phyloP scores from a whole-genome alignment of 2,113 vertebrate genomes.

The Chrysemys picta region DNA sequence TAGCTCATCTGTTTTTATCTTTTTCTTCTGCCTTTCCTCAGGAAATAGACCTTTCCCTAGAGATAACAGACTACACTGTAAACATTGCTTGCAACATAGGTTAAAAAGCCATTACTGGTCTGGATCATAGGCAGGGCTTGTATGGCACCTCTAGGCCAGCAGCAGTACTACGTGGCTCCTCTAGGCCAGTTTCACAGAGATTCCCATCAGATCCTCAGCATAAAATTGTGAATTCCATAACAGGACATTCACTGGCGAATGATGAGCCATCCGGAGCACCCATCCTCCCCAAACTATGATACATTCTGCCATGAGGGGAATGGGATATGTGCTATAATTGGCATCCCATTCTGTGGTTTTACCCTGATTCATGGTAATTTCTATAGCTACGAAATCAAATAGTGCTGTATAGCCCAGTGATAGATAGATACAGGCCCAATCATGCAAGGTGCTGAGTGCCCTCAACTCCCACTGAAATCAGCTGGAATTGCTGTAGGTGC shows the following conservation, averaged over 20 bases:
- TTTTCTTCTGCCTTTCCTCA: not conserved
- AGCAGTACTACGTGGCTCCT: not conserved
- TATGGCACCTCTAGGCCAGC: not conserved
- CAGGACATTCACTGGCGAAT: not conserved
- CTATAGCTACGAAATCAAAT: not conserved
- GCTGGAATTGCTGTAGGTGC: not conserved
- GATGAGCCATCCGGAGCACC: not conserved
- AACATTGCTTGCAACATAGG: not conserved
- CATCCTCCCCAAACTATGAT: not conserved
- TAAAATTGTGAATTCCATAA: not conserved
- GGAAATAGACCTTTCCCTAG: not conserved
- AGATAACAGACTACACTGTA: not conserved
- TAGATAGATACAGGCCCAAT: not conserved
- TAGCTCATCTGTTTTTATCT: not conserved
- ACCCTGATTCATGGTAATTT: not conserved
- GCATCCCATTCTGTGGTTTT: not conserved
- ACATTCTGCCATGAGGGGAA: not conserved
- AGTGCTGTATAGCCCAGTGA: not conserved
- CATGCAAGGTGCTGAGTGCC: rapidly evolving
- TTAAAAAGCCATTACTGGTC: not conserved
- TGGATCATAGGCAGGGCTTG: not conserved
- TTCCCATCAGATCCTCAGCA: not conserved
- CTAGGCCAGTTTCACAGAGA: not conserved
- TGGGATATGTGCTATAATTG: not conserved
- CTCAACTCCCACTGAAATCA: too few species aligned